Evolutionary conservation across 2,797 vertebrate genomes (phyloP), one percentile per base, ranked within the genome.

Genomic region (Fistularia tabacaria): DNA sequence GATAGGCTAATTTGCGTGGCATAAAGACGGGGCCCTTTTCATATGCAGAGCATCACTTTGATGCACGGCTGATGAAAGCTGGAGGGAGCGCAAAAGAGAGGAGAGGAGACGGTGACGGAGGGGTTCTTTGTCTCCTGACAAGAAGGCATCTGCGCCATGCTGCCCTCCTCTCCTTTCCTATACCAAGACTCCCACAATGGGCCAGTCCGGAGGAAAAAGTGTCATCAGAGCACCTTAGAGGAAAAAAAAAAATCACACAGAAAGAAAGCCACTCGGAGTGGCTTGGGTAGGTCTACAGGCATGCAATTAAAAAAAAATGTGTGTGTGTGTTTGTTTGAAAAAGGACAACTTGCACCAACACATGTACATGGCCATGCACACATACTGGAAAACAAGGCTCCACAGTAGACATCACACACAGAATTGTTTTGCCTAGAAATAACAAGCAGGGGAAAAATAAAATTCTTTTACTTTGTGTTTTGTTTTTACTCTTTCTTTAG

Each of bases 21-120:
- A 86, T 88, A 90, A 89, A 90, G 85, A 84, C 85, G 77, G 68
- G 55, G 42, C 54, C 74, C 85, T 87, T 93, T 95, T 94, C 92
- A 92, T 89, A 93, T 93, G 92, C 89, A 93, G 91, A 94, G 74
- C 43, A 84, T 72, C 73, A 78, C 91, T 94, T 93, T 93, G 91
- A 93, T 93, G 91, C 75, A 76, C 68, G 83, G 81, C 80, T 76
- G 81, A 88, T 88, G 84, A 88, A 88, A 88, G 87, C 81, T 74
- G 69, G 68, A 80, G 69, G 76, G 77, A 79, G 76, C 62, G 69
- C 69, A 48, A 74, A 49, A 73, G 55, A 82, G 76, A 77, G 66
- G 54, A 74, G 74, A 77, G 69, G 81, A 84, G 82, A 84, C 83
- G 81, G 71, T 83, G 81, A 87, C 36, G 63, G 80, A 89, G 89